phyloP scores from a whole-genome alignment of 2,888 invertebrate species.

The Megamerina dolium region DNA sequence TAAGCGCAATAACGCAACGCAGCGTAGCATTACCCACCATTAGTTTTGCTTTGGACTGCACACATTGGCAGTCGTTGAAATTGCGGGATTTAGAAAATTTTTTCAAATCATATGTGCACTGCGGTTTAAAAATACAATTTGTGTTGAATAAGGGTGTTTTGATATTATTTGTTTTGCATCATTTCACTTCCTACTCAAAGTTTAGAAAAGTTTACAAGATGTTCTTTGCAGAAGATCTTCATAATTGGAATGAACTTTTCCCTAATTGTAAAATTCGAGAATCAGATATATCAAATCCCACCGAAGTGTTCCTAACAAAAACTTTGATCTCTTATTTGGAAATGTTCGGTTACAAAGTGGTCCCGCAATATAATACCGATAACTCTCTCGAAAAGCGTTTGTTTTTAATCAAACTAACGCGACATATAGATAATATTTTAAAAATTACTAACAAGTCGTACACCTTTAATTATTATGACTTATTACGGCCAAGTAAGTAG shows the following conservation, averaged over 20 bases:
- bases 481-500: constrained; percentile 37
- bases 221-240: constrained; percentile 27
- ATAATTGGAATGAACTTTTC: constrained; percentile 36
- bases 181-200: too few relatives aligned
- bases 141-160: too few relatives aligned
- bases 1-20: too few relatives aligned
- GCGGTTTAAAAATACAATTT: too few relatives aligned
- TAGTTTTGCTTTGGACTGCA: too few relatives aligned
- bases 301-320: constrained; percentile 33
- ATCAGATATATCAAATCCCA: constrained; percentile 32
- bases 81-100: too few relatives aligned
- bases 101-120: too few relatives aligned
- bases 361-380: constrained; percentile 24
- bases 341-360: constrained; percentile 37
- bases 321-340: constrained; percentile 34
- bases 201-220: too few relatives aligned
- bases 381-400: constrained; percentile 29
- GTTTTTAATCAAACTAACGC: constrained; percentile 33
- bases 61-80: too few relatives aligned
- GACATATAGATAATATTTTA: constrained; percentile 38
- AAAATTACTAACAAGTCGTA: constrained; percentile 38
- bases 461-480: constrained; percentile 34
- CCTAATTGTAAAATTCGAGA: constrained; percentile 34
- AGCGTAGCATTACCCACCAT: too few relatives aligned
- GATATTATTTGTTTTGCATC: too few relatives aligned